Evolutionary conservation across 2,888 invertebrate genomes (phyloP), one percentile per base, ranked within the genome.

Genomic region (Lumbricus terrestris): DNA sequence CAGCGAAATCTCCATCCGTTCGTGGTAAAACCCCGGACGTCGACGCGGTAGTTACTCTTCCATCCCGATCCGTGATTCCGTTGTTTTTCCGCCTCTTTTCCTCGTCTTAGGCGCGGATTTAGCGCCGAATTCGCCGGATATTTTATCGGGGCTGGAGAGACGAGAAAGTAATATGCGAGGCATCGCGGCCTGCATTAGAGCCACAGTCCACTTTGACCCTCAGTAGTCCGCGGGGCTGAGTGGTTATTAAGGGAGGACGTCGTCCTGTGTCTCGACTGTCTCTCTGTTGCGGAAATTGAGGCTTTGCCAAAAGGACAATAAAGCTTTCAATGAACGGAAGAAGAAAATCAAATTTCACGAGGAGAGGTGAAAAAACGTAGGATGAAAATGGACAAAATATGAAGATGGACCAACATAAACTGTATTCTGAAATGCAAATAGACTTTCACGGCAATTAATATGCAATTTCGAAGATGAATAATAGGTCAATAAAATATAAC

Each of bases 1-100:
- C 29, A 29, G 69, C 69, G n/a, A n/a, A 69, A 69, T 29, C 69
- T n/a, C 69, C 69, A 69, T 29, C n/a, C 69, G 69, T n/a, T n/a
- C 6, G 69, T n/a, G n/a, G n/a, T n/a, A 69, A 54, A 69, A 69
- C 13, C 69, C 69, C 69, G 69, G 69, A n/a, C 8, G 69, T 69
- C 69, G 69, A 69, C 69, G n/a, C 29, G 69, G 11, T n/a, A 29
- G 69, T 69, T 69, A 69, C 69, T 69, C 69, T 69, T 69, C n/a
- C n/a, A 69, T n/a, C n/a, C 69, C 69, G 69, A n/a, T 69, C 69
- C 69, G n/a, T 69, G 69, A 69, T 69, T 69, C n/a, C 69, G 69
- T 1, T 69, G 69, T 29, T 69, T 69, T 69, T 69, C n/a, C 29
- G 29, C 69, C 69, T 29, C 69, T 69, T 13, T n/a, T 69, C 1